These are phyloP conservation scores for Carcinoscorpius rotundicauda DNA, from an alignment of 1,140 invertebrate species.

Conservation along the genomic window DNA sequence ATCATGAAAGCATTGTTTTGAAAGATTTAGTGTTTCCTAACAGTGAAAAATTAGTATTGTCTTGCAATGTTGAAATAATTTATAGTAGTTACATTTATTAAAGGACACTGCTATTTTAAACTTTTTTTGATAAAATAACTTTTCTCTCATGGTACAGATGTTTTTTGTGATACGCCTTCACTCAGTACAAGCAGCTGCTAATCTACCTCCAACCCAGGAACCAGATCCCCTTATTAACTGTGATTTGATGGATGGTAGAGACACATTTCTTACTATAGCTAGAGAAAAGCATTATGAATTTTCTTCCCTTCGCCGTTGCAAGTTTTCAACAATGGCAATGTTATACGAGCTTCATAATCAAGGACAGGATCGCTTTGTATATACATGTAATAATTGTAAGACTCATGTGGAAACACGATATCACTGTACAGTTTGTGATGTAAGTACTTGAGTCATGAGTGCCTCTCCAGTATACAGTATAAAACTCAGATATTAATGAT, in stretches of 20 bases:
- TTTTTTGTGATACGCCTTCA: slow-evolving; percentile 96
- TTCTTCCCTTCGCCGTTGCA: slow-evolving; percentile 85
- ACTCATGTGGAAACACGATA: slow-evolving; percentile 88
- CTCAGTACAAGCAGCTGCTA: slow-evolving; percentile 84
- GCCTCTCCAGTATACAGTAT: too few relatives aligned
- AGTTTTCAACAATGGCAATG: slow-evolving; percentile 95
- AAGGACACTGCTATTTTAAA: too few relatives aligned
- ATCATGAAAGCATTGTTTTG: too few relatives aligned
- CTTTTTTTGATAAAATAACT: too few relatives aligned
- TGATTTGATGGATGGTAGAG: slow-evolving; percentile 98
- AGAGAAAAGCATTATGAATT: slow-evolving; percentile 99
- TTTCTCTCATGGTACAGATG: slow-evolving; percentile 39
- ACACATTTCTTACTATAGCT: slow-evolving; percentile 95
- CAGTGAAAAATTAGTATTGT: too few relatives aligned
- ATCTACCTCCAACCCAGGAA: slow-evolving; percentile 84
- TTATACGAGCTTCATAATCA: slow-evolving; percentile 97
- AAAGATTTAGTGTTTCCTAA: too few relatives aligned
- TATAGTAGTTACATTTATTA: too few relatives aligned
- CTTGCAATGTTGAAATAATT: too few relatives aligned
- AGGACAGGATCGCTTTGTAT: slow-evolving; percentile 93
- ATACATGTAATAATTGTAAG: slow-evolving; percentile 97
- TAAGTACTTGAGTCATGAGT: slow-evolving; percentile 37
- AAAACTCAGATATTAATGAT: too few relatives aligned
- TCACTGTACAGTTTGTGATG: slow-evolving; percentile 94
- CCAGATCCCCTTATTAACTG: slow-evolving; percentile 89